phyloP scores from a whole-genome alignment of 2,888 invertebrate species.

The Nowickia ferox region DNA sequence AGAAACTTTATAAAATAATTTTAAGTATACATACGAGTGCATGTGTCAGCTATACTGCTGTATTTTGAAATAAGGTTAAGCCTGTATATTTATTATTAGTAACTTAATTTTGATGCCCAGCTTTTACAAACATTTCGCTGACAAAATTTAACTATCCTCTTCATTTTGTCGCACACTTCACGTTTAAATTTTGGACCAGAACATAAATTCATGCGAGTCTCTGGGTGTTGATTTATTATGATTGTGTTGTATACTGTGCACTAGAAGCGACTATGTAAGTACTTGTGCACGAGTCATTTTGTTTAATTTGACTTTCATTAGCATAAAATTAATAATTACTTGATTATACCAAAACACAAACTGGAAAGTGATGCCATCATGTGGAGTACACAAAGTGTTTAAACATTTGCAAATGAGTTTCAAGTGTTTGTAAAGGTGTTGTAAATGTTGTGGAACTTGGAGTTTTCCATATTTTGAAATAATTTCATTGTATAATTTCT shows the following conservation, averaged over 20 bases:
- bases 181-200: neutral
- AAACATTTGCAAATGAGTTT: slow-evolving; percentile 27
- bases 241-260: neutral
- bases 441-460: slow-evolving; percentile 10
- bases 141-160: too few species aligned
- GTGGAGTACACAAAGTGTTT: neutral
- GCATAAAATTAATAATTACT: slow-evolving; percentile 40
- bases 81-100: too few species aligned
- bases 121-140: too few species aligned
- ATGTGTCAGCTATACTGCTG: too few species aligned
- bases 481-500: neutral
- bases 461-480: neutral
- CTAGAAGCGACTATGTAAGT: neutral
- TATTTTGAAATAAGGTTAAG: too few species aligned
- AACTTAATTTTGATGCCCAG: too few species aligned
- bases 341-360: slow-evolving; percentile 35
- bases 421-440: slow-evolving; percentile 29
- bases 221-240: neutral
- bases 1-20: too few species aligned
- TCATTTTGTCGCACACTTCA: neutral
- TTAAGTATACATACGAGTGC: too few species aligned
- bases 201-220: neutral
- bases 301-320: slow-evolving; percentile 40
- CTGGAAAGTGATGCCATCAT: slow-evolving; percentile 10
- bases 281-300: neutral